These are phyloP conservation scores for Coendou prehensilis DNA, from an alignment of 2,797 vertebrate species.

Conservation along the genomic window DNA sequence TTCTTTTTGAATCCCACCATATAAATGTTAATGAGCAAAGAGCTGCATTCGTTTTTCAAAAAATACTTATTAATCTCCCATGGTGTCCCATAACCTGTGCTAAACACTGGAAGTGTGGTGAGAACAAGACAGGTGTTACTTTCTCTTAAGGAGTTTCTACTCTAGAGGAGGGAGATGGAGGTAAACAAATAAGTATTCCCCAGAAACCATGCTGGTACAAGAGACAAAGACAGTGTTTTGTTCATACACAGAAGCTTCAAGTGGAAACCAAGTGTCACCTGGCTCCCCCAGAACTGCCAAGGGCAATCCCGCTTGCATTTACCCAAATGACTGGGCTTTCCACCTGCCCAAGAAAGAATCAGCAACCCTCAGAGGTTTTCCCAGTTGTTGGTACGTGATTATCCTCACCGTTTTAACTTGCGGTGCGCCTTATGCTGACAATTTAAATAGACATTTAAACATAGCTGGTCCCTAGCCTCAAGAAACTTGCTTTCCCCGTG, in stretches of 20 bases:
- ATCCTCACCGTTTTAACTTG: constrained; percentile 11
- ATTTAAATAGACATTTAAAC: not conserved
- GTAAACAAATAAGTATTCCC: not conserved
- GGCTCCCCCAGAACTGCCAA: not conserved
- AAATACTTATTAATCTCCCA: not conserved
- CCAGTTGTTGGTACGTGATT: too few relatives aligned
- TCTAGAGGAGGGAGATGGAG: not conserved
- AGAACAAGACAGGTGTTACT: not conserved
- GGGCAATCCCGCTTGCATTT: not conserved
- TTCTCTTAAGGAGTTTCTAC: not conserved
- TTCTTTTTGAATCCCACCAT: not conserved
- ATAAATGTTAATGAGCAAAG: not conserved
- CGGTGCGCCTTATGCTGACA: not conserved
- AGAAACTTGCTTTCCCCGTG: not conserved
- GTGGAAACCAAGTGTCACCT: not conserved
- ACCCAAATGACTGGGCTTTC: not conserved
- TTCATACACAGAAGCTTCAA: not conserved
- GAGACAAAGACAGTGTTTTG: not conserved
- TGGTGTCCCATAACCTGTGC: not conserved
- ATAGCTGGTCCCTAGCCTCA: not conserved
- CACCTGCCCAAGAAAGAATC: not conserved
- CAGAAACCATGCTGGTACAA: not conserved
- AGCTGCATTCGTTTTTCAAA: not conserved
- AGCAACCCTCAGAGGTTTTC: not conserved
- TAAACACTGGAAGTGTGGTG: not conserved